These are phyloP conservation scores for Triops longicaudatus DNA, from an alignment of 1,140 invertebrate species.

Conservation along the genomic window DNA sequence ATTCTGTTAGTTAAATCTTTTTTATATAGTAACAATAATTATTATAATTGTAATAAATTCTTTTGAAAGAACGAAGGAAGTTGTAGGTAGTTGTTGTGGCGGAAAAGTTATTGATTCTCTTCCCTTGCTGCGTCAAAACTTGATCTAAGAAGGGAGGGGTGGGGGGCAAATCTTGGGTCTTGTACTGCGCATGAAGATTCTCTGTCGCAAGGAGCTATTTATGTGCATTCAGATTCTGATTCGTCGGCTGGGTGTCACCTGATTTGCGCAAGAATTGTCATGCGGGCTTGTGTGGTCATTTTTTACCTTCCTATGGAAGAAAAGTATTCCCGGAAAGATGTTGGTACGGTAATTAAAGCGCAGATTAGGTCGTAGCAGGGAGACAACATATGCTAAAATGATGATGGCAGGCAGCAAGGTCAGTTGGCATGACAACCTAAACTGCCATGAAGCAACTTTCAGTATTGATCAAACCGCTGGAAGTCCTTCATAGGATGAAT, in stretches of 20 bases:
- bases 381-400: not conserved
- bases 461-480: constrained; percentile 1
- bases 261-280: not conserved
- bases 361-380: not conserved
- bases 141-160: not conserved
- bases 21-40: too few species aligned
- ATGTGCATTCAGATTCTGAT: not conserved
- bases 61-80: not conserved
- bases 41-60: not conserved
- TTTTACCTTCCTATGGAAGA: not conserved
- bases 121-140: not conserved
- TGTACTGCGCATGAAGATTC: not conserved
- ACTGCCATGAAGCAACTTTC: not conserved
- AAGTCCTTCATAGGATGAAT: not conserved
- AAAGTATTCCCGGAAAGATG: not conserved
- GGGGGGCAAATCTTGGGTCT: not conserved
- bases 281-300: not conserved
- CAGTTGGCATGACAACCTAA: not conserved
- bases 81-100: not conserved
- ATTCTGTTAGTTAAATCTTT: too few species aligned
- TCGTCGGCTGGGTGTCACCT: not conserved
- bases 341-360: not conserved
- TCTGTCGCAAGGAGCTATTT: not conserved
- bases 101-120: constrained; percentile 8
- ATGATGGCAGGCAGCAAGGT: not conserved